Evolutionary conservation across 2,797 vertebrate species (phyloP), one percentile per base, ranked within the genome.

Genomic region (Gallinago stenura): DNA sequence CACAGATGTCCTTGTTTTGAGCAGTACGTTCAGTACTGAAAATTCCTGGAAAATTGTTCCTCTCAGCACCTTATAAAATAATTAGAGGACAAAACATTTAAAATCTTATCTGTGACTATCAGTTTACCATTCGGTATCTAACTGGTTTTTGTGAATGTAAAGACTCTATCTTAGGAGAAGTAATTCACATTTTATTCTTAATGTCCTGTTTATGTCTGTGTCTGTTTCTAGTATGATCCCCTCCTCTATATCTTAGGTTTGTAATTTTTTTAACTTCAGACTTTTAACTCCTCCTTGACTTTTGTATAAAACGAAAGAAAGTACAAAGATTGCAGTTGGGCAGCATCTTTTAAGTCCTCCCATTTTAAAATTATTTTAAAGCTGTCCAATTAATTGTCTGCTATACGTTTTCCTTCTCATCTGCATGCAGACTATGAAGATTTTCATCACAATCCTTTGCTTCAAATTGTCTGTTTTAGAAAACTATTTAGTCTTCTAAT

Each of bases 401-500:
- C 56, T 57, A 35, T 89, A 96, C 14, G 54, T 60, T 95, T 95
- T 94, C 30, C 57, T 93, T 68, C 28, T 85, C 66, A 56, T 83
- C n/a, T 2, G 3, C 37, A 51, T 0, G 2, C 33, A 84, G 45
- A 69, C 78, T 87, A 91, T 19, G 56, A 69, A 91, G 60, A 73
- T 79, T 96, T 94, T 94, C 15, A 37, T 96, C 30, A 68, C 70
- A 61, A 56, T 64, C 19, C 8, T 73, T 19, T 41, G 16, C 81
- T 84, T 80, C 83, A 89, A 94, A 94, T 76, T 90, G 50, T 21
- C 77, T 65, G 69, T 86, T 96, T 97, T 83, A 86, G 30, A 88
- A 95, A 96, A 90, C 46, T 87, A 35, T 43, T 71, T 76, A 72
- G 53, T 50, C 65, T 82, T 81, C 53, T 64, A 56, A 76, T 60